Percentiles rank a stretch among this genome's conserved stretches.
Evolutionary conservation across 1,140 invertebrate species (phyloP).

Genomic region (Halyomorpha halys): DNA sequence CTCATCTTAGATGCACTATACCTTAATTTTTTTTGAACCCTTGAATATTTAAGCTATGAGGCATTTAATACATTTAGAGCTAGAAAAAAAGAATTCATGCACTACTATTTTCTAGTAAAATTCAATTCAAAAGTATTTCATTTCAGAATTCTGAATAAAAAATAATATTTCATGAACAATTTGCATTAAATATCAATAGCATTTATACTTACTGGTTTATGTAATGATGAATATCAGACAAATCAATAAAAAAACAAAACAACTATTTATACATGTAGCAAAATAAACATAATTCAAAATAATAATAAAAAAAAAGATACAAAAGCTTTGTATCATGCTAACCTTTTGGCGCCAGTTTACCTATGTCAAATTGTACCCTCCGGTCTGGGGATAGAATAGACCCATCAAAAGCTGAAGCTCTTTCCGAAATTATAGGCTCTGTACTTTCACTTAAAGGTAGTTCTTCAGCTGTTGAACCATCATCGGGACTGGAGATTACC

Average conservation of each 20-base stretch:
- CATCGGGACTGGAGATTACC: background rate
- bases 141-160: no score
- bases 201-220: no score
- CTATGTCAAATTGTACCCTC: conserved; percentile 36
- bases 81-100: no score
- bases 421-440: conserved; percentile 20
- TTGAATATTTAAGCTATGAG: no score
- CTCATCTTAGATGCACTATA: no score
- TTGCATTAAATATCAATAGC: no score
- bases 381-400: conserved; percentile 32
- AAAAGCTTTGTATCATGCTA: conserved; percentile 9
- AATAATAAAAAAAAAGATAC: conserved; percentile 6
- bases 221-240: no score
- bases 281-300: background rate
- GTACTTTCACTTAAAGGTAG: conserved; percentile 6
- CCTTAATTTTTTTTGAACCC: no score
- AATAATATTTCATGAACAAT: no score
- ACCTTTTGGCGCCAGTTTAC: conserved; percentile 20
- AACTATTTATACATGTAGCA: background rate
- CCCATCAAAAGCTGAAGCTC: conserved; percentile 19
- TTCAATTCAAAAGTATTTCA: no score
- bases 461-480: conserved; percentile 13
- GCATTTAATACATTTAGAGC: no score
- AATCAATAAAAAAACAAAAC: background rate
- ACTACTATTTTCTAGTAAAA: no score